Percentiles rank a stretch among this genome's conserved stretches.
Conservation (phyloP, 2,113 vertebrate genomes). For the Agelaius phoeniceus region DNA sequence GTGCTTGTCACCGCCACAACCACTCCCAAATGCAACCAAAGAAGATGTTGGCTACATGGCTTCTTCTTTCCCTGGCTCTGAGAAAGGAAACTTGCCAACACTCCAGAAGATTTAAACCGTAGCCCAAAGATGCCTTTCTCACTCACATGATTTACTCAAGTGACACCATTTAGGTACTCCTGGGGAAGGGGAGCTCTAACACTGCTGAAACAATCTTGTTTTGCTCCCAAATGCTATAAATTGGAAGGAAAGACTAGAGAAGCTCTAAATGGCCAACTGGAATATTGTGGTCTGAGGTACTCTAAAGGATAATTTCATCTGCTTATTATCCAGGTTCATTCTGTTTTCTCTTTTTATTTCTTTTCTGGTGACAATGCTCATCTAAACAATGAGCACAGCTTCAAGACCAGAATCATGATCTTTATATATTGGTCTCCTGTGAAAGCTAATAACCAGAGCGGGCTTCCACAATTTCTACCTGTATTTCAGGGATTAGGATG, state of each 20-base stretch:
- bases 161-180: neutral
- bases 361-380: neutral
- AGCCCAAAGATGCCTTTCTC: neutral
- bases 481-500: neutral
- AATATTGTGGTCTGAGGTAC: neutral
- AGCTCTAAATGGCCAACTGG: neutral
- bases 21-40: neutral
- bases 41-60: neutral
- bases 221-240: neutral
- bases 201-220: neutral
- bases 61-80: neutral
- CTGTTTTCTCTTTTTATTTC: neutral
- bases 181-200: neutral
- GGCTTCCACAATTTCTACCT: neutral
- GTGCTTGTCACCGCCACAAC: neutral
- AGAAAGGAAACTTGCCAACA: neutral
- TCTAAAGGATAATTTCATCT: neutral
- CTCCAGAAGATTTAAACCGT: neutral
- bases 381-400: neutral
- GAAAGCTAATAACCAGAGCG: neutral
- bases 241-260: neutral
- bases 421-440: neutral
- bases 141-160: neutral
- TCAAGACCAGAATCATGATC: neutral
- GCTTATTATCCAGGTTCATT: neutral